Base-by-base conservation (phyloP, 2,113 vertebrate genomes). In the Corydoras sp. region DNA sequence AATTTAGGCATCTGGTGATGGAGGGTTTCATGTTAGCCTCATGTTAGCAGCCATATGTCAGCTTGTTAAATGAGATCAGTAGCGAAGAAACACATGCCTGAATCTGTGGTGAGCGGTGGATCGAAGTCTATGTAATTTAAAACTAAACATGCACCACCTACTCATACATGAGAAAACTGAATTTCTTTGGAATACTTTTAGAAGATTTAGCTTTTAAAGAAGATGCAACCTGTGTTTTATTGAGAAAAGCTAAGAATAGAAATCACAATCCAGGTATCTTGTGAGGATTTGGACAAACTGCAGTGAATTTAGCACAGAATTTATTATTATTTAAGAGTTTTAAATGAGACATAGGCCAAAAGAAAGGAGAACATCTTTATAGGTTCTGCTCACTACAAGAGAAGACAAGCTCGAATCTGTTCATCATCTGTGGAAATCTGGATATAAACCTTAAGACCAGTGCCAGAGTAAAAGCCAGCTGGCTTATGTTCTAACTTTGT, bases 31-130 rank as follows among this genome's bases (percentile, higher is more conserved):
- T 69, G 65, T 69, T 72, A 70, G 74, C 64, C 63, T 65, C 53
- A 70, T 79, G 73, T 79, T 76, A 69, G 70, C 74, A 70, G 74
- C 73, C 77, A 73, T 71, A 79, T 79, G 77, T 69, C 77, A 79
- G 74, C 74, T 79, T 73, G 77, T 79, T 79, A 76, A 79, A 79
- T 69, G 77, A 79, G 74, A 79, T 79, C 76, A 79, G 49, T 62
- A 8, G 69, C 54, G 58, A 32, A 53, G 77, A 67, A 76, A 79
- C 65, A 50, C 43, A 66, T 76, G 48, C 66, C 77, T 67, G 32
- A 62, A 62, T 30, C 62, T 51, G 73, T 62, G 61, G 48, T 14
- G 55, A 68, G 69, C 35, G 68, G 14, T 32, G 54, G 64, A 68
- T 32, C 66, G 77, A 30, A 66, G 73, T 76, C 68, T 76, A 66